These are phyloP conservation scores for Zoroaster sp. DNA, from an alignment of 53 echinoderm and acorn worm genomes.

Conservation along the genomic window DNA sequence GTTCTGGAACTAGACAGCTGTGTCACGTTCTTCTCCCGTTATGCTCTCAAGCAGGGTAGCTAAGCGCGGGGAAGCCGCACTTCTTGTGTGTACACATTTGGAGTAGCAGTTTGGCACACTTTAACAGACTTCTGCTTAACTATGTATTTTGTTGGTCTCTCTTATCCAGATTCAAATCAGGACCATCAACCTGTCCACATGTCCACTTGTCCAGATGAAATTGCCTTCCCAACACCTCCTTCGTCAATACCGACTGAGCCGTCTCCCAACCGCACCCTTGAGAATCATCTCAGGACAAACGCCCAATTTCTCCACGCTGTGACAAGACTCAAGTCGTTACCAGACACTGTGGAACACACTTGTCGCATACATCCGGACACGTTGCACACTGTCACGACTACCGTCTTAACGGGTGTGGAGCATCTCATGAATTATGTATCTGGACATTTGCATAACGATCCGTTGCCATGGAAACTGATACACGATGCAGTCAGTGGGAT, in stretches of 20 bases:
- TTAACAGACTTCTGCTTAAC: too few species aligned
- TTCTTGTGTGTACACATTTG: too few species aligned
- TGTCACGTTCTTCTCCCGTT: too few species aligned
- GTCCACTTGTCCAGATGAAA: not conserved
- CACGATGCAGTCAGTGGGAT: constrained; percentile 38
- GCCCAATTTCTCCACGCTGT: constrained; percentile 60
- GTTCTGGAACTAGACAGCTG: too few species aligned
- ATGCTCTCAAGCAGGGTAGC: too few species aligned
- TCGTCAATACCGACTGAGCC: constrained; percentile 18
- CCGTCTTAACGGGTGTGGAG: not conserved
- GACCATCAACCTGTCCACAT: not conserved
- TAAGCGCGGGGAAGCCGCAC: too few species aligned
- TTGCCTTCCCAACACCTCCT: constrained; percentile 63
- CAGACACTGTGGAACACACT: not conserved
- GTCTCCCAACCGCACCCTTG: not conserved
- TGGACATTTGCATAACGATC: not conserved
- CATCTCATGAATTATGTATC: not conserved
- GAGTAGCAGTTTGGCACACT: too few species aligned
- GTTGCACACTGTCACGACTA: not conserved
- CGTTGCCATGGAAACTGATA: constrained; percentile 48
- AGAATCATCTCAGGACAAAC: not conserved
- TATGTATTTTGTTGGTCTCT: not conserved
- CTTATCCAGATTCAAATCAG: not conserved
- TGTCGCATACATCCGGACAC: not conserved
- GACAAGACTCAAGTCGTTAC: constrained; percentile 32